Evolutionary conservation across 2,888 invertebrate genomes (phyloP).

Genomic region (Mesoligia furuncula): DNA sequence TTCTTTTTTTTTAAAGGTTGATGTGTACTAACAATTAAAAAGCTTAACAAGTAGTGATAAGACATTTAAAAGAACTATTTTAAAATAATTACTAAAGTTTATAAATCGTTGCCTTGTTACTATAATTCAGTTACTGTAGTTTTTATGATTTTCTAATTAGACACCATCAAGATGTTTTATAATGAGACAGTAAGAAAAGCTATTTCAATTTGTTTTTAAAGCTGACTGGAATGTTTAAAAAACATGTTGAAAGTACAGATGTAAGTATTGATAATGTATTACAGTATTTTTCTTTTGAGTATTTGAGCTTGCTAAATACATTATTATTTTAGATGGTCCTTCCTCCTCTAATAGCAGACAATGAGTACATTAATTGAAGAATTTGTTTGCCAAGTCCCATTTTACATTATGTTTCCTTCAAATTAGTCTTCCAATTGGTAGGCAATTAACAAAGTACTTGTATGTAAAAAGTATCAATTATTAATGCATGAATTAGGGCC

Average conservation of each 20-base stretch:
- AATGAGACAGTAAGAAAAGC: neutral
- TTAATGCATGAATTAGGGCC: slow-evolving; percentile 56
- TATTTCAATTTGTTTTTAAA: slow-evolving; percentile 2
- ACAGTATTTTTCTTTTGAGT: neutral
- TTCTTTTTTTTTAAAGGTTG: neutral
- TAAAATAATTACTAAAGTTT: neutral
- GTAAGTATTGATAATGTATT: neutral
- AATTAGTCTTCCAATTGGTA: slow-evolving; percentile 26
- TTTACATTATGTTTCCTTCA: slow-evolving; percentile 7
- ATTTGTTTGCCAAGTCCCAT: slow-evolving; percentile 8
- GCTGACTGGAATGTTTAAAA: neutral
- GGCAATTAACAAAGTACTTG: slow-evolving; percentile 30
- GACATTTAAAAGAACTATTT: neutral
- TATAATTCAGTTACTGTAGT: too few species aligned
- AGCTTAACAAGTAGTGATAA: neutral
- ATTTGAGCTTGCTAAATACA: neutral
- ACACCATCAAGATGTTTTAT: neutral
- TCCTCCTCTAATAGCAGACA: slow-evolving; percentile 11
- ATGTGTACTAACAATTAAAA: neutral
- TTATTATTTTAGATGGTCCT: neutral
- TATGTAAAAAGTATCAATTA: slow-evolving; percentile 49
- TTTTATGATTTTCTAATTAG: neutral
- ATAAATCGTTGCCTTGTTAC: neutral
- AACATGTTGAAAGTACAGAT: neutral
- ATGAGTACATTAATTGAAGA: slow-evolving; percentile 15